A percentile compares a stretch with the other conserved stretches of the same genome.
These are phyloP conservation scores for Vesta saturnalis DNA, from an alignment of 2,888 invertebrate species.

Conservation along the genomic window DNA sequence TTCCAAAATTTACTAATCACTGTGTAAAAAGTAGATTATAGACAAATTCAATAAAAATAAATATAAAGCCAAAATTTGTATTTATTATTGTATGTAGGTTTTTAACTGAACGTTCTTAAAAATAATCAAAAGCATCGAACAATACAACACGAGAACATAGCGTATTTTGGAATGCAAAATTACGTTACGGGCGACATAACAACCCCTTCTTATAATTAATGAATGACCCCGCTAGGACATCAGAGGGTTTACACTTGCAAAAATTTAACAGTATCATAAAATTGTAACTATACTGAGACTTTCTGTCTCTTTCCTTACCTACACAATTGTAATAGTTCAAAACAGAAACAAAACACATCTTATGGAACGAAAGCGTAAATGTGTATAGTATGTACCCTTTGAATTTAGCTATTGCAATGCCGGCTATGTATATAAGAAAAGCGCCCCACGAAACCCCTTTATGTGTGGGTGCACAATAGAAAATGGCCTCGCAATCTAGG, in stretches of 20 bases:
- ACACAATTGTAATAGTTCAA: constrained; percentile 10
- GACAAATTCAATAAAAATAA: too few relatives aligned
- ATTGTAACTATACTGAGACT: constrained; percentile 21
- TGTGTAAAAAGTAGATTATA: too few relatives aligned
- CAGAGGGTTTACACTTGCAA: constrained; percentile 48
- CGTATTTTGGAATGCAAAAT: constrained; percentile 21
- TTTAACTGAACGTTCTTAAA: background rate
- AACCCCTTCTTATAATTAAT: constrained; percentile 52
- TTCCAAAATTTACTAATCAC: too few relatives aligned
- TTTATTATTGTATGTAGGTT: too few relatives aligned
- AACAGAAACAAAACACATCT: constrained; percentile 29
- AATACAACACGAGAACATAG: constrained; percentile 1
- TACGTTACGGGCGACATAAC: constrained; percentile 43
- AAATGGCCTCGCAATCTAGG: constrained; percentile 41
- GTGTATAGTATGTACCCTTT: constrained; percentile 47
- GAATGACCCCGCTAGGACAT: constrained; percentile 49
- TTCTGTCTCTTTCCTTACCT: constrained; percentile 14
- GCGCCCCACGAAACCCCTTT: constrained; percentile 49
- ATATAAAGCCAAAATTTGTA: too few relatives aligned
- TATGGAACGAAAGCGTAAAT: constrained; percentile 40
- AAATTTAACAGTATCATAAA: constrained; percentile 39
- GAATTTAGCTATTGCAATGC: constrained; percentile 50
- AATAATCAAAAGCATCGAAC: background rate
- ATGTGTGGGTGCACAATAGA: constrained; percentile 48
- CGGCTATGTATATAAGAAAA: constrained; percentile 50